Percentiles rank a stretch among this genome's conserved stretches.
These are phyloP conservation scores for Sterrhoptilus dennistouni DNA, from an alignment of 2,113 vertebrate genomes.

Conservation along the genomic window DNA sequence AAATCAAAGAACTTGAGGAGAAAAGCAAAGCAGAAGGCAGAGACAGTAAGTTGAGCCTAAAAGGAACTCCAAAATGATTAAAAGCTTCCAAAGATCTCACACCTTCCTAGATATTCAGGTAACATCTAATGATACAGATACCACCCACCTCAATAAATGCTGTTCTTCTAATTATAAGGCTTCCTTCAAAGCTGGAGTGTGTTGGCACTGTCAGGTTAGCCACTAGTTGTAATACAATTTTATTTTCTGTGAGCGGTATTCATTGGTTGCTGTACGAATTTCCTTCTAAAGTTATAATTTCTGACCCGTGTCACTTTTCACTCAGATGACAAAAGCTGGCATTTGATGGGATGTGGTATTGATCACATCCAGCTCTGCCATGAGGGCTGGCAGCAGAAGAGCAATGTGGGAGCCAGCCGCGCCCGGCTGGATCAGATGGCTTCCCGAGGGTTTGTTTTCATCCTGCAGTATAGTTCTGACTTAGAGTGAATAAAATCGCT, in stretches of 20 bases:
- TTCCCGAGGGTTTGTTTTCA: background rate
- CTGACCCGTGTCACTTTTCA: background rate
- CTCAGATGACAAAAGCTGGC: conserved; percentile 8
- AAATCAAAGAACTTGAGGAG: conserved; percentile 7
- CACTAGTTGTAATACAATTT: background rate
- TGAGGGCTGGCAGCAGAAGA: background rate
- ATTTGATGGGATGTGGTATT: background rate
- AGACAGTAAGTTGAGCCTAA: background rate
- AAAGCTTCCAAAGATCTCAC: background rate
- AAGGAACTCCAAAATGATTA: background rate
- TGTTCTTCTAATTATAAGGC: background rate
- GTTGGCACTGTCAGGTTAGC: background rate
- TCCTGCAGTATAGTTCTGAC: background rate
- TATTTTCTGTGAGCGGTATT: background rate
- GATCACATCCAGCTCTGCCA: background rate
- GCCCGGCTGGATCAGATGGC: background rate
- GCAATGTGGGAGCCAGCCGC: background rate
- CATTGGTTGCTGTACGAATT: background rate
- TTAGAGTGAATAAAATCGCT: conserved; percentile 14
- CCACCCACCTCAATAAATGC: background rate
- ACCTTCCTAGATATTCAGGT: background rate
- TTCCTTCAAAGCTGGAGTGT: background rate
- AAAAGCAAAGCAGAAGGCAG: background rate
- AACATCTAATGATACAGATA: background rate
- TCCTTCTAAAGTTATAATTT: background rate